Percentiles rank a stretch among this genome's conserved stretches.
Evolutionary conservation across 2,797 vertebrate genomes (phyloP).

Genomic region (Cyclopterus lumpus): DNA sequence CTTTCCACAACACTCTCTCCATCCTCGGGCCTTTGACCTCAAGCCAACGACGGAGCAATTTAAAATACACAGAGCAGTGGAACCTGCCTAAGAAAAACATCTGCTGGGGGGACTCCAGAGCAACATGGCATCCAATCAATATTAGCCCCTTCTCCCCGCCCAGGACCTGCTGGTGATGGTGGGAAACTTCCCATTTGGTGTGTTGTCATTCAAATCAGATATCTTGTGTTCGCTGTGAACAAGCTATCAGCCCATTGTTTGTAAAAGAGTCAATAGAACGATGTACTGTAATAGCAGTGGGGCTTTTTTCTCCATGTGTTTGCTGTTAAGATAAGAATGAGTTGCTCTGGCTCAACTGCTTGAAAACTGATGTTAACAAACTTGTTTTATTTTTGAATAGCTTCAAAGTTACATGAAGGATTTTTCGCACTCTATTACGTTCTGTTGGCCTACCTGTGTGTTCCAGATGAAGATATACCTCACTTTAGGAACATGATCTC

Average conservation of each 20-base stretch:
- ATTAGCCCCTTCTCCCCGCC: constrained; percentile 58
- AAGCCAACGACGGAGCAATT: constrained; percentile 74
- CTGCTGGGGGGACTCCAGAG: constrained; percentile 75
- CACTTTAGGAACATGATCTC: background rate
- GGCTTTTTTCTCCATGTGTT: constrained; percentile 17
- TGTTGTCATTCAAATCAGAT: constrained; percentile 77
- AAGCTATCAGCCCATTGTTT: constrained; percentile 50
- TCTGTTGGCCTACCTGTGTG: background rate
- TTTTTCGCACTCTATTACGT: background rate
- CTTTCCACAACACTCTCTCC: constrained; percentile 34
- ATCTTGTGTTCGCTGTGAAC: constrained; percentile 31
- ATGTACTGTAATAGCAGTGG: constrained; percentile 38
- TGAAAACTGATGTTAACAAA: constrained; percentile 6
- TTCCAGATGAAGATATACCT: background rate
- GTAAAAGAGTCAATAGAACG: constrained; percentile 41
- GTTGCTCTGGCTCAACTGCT: background rate
- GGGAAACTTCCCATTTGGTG: constrained; percentile 80
- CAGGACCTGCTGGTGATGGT: constrained; percentile 71
- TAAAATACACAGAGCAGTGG: constrained; percentile 80
- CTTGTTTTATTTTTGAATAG: background rate
- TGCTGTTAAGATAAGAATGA: constrained; percentile 28
- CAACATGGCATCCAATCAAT: constrained; percentile 72
- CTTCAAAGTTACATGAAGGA: background rate
- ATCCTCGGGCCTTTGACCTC: constrained; percentile 83
- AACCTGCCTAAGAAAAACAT: constrained; percentile 82